phyloP scores from a whole-genome alignment of 1,140 invertebrate genomes.

The Caerostris extrusa region DNA sequence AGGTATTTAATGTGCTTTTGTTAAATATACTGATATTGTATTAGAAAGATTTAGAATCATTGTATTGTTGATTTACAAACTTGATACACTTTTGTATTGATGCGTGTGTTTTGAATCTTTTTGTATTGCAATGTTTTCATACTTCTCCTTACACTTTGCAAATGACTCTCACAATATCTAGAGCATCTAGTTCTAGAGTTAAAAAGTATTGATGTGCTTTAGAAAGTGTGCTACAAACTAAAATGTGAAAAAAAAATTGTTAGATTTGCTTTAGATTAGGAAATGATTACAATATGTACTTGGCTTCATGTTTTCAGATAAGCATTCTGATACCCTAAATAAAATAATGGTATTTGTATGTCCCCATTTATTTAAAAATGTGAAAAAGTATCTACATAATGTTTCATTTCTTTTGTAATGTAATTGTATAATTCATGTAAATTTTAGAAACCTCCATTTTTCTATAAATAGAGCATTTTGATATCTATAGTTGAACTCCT shows the following conservation, averaged over 20 bases:
- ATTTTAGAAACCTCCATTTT: not conserved
- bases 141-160: not conserved
- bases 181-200: not conserved
- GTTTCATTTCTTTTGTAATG: conserved; percentile 18
- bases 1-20: not conserved
- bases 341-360: not conserved
- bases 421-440: not conserved
- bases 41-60: conserved; percentile 8
- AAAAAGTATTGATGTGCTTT: not conserved
- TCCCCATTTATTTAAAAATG: not conserved
- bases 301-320: too few species aligned
- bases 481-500: not conserved
- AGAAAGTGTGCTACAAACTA: not conserved
- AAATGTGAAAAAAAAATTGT: not conserved
- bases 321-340: not conserved
- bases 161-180: not conserved
- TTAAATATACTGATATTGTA: conserved; percentile 17
- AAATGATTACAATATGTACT: too few species aligned
- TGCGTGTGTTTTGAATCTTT: conserved; percentile 22
- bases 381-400: not conserved
- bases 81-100: conserved; percentile 57
- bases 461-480: not conserved
- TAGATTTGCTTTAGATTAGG: not conserved
- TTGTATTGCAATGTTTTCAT: conserved; percentile 27
- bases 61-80: conserved; percentile 52